These are phyloP conservation scores for Anthoscopus minutus DNA, from an alignment of 2,113 vertebrate species.

Conservation along the genomic window DNA sequence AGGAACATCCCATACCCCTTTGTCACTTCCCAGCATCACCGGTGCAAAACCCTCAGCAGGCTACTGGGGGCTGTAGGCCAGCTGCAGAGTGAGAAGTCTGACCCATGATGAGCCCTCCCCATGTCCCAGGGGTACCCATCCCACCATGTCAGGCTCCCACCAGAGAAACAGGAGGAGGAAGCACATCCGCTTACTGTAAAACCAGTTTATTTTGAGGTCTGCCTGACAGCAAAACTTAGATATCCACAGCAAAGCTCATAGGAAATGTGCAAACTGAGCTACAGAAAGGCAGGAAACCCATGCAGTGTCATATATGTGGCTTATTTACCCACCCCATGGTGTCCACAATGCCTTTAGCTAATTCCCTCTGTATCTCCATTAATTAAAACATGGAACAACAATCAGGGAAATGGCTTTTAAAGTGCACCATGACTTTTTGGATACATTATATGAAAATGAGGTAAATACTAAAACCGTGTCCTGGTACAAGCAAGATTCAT, in stretches of 20 bases:
- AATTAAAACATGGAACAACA: background rate
- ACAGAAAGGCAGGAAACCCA: background rate
- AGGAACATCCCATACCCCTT: background rate
- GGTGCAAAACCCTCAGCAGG: fast-evolving
- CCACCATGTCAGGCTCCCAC: background rate
- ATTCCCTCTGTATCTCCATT: fast-evolving
- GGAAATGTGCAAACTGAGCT: background rate
- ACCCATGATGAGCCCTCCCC: background rate
- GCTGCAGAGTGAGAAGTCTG: background rate
- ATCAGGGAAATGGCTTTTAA: background rate
- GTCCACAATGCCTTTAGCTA: background rate
- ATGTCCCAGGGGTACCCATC: background rate
- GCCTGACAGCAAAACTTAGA: background rate
- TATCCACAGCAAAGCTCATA: background rate
- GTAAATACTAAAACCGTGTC: background rate
- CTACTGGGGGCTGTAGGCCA: background rate
- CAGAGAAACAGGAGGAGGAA: background rate
- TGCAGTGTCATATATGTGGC: fast-evolving
- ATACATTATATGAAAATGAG: background rate
- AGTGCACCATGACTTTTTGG: background rate
- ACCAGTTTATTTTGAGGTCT: slow-evolving; percentile 31
- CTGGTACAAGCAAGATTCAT: background rate
- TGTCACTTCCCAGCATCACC: background rate
- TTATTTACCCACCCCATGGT: background rate
- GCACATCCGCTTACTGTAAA: background rate